These are phyloP conservation scores for Monochamus saltuarius DNA, from an alignment of 1,140 invertebrate species.

Conservation along the genomic window DNA sequence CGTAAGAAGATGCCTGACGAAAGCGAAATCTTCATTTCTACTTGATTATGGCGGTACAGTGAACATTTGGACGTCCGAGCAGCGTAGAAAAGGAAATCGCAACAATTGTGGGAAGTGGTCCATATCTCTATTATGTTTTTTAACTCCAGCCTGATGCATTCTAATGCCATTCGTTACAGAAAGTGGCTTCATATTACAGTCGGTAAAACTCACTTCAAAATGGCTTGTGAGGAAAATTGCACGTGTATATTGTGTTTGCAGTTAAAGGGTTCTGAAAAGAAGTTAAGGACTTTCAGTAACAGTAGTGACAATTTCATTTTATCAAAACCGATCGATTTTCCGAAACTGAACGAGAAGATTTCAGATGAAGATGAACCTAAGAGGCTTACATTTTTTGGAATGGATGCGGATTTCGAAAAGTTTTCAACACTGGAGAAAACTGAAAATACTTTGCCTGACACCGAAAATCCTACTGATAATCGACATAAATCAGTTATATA, in stretches of 20 bases:
- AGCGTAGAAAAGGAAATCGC: too few species aligned
- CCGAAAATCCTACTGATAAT: slow-evolving; percentile 19
- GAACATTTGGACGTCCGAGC: too few species aligned
- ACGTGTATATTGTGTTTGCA: slow-evolving; percentile 55
- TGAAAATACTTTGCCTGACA: slow-evolving; percentile 23
- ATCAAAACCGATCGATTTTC: not conserved
- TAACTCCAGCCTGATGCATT: too few species aligned
- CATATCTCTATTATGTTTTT: too few species aligned
- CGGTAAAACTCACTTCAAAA: slow-evolving; percentile 18
- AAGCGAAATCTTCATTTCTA: too few species aligned
- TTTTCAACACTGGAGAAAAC: slow-evolving; percentile 28
- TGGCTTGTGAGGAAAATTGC: slow-evolving; percentile 56
- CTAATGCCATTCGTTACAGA: too few species aligned
- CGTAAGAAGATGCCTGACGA: too few species aligned
- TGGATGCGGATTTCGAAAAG: slow-evolving; percentile 33
- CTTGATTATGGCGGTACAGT: too few species aligned
- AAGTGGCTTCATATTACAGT: too few species aligned
- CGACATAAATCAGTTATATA: slow-evolving; percentile 49
- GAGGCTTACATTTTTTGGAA: slow-evolving; percentile 46
- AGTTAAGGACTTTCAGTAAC: slow-evolving; percentile 25
- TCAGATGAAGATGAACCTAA: slow-evolving; percentile 24
- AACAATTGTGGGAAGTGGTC: too few species aligned
- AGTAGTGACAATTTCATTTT: slow-evolving; percentile 54
- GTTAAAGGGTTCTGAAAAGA: slow-evolving; percentile 49
- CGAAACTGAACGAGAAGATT: slow-evolving; percentile 8